Evolutionary conservation across 2,888 invertebrate genomes (phyloP), one percentile per base, ranked within the genome.

Genomic region (Lithophane socia): DNA sequence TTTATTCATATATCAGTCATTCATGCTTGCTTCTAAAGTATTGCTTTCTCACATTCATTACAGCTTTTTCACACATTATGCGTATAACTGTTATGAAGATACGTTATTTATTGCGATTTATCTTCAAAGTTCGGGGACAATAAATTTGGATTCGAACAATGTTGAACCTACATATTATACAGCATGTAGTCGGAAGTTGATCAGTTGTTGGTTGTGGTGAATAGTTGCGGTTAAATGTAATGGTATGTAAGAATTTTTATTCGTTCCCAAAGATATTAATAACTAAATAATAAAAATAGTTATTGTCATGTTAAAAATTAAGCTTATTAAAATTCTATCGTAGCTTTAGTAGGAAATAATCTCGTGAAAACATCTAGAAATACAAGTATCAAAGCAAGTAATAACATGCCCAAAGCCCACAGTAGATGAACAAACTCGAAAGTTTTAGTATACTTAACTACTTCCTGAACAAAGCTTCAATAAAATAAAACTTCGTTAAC

Each of bases 21-120:
- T n/a, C 8, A 47, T 13, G 5, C 56, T 37, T 3, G 37, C 37
- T 37, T 7, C 18, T 63, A 42, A 71, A 9, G 49, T 42, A 49
- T 49, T 3, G 0, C 21, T 16, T 16, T 49, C 24, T 16, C 3
- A 9, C 9, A 3, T 60, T 8, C 18, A 2, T 73, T 44, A 2
- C 16, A 65, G 65, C 54, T 49, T 24, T 66, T 66, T 29, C 12
- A 18, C 12, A 66, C 3, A 49, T 49, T 1, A 0, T 3, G 16
- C 16, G 10, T 44, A 18, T 16, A 24, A n/a, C 3, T 56, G 0
- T 49, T 49, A 66, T 24, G 12, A 49, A 29, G 29, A 64, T 47
- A 63, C 12, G 2, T 54, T 76, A 73, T 68, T n/a, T n/a, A n/a
- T n/a, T n/a, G n/a, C n/a, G n/a, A n/a, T 29, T 74, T 80, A 61